Evolutionary conservation across 2,797 vertebrate species (phyloP).

Genomic region (Microctenopoma steveboyesi): DNA sequence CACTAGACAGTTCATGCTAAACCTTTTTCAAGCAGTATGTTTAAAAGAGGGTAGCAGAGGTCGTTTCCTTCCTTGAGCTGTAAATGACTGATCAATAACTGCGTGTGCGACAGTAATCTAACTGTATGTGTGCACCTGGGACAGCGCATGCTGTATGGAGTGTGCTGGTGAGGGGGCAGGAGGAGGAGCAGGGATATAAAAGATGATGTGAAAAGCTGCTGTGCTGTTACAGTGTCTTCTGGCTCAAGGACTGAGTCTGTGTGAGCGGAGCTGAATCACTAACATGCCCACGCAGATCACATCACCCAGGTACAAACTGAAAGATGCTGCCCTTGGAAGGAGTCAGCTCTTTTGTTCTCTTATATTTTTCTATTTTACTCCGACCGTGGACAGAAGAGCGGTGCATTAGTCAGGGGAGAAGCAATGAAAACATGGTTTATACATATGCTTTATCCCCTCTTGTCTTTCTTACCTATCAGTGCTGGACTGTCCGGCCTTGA

Average conservation of each 20-base stretch:
- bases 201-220: conserved; percentile 20
- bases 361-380: conserved; percentile 25
- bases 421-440: not conserved
- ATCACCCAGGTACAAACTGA: conserved; percentile 60
- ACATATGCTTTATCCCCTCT: not conserved
- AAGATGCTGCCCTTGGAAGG: conserved; percentile 61
- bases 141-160: conserved; percentile 5
- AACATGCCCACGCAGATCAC: conserved; percentile 68
- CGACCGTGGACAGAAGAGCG: not conserved
- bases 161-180: conserved; percentile 40
- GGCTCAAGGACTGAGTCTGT: conserved; percentile 74
- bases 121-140: conserved; percentile 22
- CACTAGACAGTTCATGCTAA: conserved; percentile 32
- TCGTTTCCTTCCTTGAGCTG: not conserved
- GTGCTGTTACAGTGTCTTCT: conserved; percentile 64
- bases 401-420: conserved; percentile 18
- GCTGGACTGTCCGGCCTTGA: conserved; percentile 88
- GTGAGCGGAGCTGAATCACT: conserved; percentile 70
- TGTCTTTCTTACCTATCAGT: conserved; percentile 69
- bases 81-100: conserved; percentile 12
- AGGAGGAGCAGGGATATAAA: conserved; percentile 33
- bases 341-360: conserved; percentile 43
- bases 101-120: not conserved
- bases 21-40: conserved; percentile 20
- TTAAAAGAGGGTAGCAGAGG: too few species aligned